Conservation (phyloP, 2,113 vertebrate genomes). For the Aythya baeri region DNA sequence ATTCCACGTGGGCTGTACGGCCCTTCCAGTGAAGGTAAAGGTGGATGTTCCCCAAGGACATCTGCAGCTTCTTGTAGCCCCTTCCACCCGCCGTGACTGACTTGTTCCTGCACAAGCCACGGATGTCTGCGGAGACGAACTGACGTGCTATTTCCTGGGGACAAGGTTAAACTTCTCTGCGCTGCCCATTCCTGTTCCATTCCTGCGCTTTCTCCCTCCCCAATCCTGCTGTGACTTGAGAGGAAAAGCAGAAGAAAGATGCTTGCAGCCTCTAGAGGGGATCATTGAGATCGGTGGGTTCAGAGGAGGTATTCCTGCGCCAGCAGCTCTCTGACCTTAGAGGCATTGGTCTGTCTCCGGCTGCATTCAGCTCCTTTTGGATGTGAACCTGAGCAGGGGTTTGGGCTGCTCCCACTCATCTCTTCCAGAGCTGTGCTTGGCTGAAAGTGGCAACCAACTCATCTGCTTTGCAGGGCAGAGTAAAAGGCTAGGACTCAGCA, state of each 20-base stretch:
- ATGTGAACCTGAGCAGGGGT: not conserved
- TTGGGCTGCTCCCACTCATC: not conserved
- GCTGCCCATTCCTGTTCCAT: not conserved
- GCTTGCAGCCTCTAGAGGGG: not conserved
- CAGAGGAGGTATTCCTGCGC: not conserved
- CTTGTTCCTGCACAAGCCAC: not conserved
- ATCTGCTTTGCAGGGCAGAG: not conserved
- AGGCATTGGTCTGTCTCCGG: not conserved
- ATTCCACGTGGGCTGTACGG: not conserved
- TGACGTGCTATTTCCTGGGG: not conserved
- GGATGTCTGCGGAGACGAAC: not conserved
- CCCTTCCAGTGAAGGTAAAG: not conserved
- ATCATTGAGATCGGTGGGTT: fast-evolving
- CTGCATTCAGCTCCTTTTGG: not conserved
- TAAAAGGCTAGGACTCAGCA: not conserved
- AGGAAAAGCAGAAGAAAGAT: not conserved
- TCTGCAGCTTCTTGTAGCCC: not conserved
- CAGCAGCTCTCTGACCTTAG: not conserved
- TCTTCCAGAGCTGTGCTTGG: not conserved
- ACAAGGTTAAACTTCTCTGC: not conserved
- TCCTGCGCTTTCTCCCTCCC: not conserved
- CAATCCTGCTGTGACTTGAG: not conserved
- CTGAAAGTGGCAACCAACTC: not conserved
- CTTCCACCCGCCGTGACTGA: not conserved
- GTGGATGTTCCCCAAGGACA: not conserved